Evolutionary conservation across 2,797 vertebrate species (phyloP), one percentile per base, ranked within the genome.

Genomic region (Macropodus opercularis): DNA sequence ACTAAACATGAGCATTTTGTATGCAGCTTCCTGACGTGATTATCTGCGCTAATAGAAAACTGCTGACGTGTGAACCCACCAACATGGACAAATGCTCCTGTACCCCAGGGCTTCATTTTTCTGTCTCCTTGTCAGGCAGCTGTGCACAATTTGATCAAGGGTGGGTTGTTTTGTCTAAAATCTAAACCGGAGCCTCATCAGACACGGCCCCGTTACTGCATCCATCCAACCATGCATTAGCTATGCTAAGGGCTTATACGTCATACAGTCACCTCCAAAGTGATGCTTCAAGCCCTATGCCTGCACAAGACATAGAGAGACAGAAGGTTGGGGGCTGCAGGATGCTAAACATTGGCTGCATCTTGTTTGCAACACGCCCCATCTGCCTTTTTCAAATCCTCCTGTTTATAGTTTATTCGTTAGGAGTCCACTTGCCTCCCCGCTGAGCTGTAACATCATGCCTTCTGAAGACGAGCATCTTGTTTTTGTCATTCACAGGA

Each of bases 381-480:
- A 63, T 72, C 42, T 41, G 76, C 63, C 70, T 46, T 17, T n/a
- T 48, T 70, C 44, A 58, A 71, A 68, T 43, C 44, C 59, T 70
- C 35, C 5, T 54, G 29, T 43, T 23, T 36, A 17, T 50, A 41
- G 26, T 43, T 23, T 36, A 15, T 50, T 39, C 18, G 31, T 62
- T 23, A 4, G 11, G 31, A 23, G 21, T 32, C 0, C 9, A 18
- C 19, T 31, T 6, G 27, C 32, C 52, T 18, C 40, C 34, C 14
- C 0, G 7, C 46, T 3, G 50, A 34, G 21, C 27, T 1, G n/a
- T 41, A 79, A 75, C 66, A 66, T 68, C 71, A 54, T 26, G 21
- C 27, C 52, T 26, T 4, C 12, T 63, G 63, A 72, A 60, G 43
- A 74, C 18, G 2, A 77, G 57, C 84, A 63, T 79, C 54, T 74